A percentile compares a stretch with the other conserved stretches of the same genome.
Conservation (phyloP, 2,888 invertebrate genomes). For the Willowsia nigromaculata region DNA sequence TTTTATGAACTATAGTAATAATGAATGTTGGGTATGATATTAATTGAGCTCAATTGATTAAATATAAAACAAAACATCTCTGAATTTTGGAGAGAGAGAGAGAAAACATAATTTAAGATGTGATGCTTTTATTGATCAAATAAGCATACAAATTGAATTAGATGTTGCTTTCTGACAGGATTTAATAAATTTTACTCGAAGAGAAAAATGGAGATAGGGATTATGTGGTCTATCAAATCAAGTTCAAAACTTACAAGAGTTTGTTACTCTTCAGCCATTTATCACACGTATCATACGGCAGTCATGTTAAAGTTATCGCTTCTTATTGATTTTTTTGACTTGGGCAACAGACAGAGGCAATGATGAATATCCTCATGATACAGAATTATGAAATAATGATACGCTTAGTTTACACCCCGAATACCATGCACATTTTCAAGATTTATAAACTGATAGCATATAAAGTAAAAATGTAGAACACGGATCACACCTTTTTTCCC, state of each 20-base stretch:
- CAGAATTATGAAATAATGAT: conserved; percentile 26
- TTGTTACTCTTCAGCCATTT: not conserved
- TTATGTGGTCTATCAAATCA: not conserved
- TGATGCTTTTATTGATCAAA: no score
- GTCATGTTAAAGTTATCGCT: not conserved
- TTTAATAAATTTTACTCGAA: not conserved
- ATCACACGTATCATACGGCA: not conserved
- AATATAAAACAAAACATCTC: no score
- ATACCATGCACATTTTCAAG: conserved; percentile 34
- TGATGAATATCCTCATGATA: conserved; percentile 14
- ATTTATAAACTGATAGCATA: conserved; percentile 43
- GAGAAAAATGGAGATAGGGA: not conserved
- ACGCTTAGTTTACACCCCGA: conserved; percentile 14
- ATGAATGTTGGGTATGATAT: no score
- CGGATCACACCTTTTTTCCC: conserved; percentile 65
- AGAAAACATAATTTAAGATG: no score
- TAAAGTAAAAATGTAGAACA: conserved; percentile 59
- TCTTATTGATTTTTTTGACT: not conserved
- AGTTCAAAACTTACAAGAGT: not conserved
- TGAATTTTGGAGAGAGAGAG: no score
- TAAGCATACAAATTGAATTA: conserved; percentile 53
- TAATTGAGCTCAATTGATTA: no score
- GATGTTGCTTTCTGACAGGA: conserved; percentile 39
- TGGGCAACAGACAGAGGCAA: not conserved
- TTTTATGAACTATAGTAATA: no score